Evolutionary conservation across 1,140 invertebrate genomes (phyloP), one percentile per base, ranked within the genome.

Genomic region (Bacillus rossius): DNA sequence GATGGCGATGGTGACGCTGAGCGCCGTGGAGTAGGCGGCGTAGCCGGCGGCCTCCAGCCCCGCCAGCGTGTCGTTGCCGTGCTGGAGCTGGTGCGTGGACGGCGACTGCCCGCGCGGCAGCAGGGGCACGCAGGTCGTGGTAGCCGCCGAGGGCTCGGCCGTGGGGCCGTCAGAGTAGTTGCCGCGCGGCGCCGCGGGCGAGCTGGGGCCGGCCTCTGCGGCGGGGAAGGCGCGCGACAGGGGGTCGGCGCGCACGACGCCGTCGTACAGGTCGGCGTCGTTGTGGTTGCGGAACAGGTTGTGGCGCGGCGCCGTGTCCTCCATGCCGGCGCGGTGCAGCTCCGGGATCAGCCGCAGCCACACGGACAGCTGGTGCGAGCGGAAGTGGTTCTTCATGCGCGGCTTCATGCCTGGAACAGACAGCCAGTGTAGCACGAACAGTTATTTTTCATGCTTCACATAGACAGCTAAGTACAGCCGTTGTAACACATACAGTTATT

Each of bases 311-410:
- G 88, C 85, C 17, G 90, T 89, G 72, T 91, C 89, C 65, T 92
- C 88, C 86, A 92, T 91, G 14, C 91, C 91, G 0, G 89, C 88
- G 41, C 87, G 77, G 74, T 98, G 93, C 14, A 98, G 81, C 72
- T 95, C 92, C 0, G 95, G 95, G 43, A 98, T 91, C 8, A 97
- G 80, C 38, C 92, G 84, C 13, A 94, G 75, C 95, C 95, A 98
- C 45, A 98, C 92, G 3, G 93, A 95, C 19, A 96, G 77, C 69
- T 96, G 92, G 75, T 94, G 91, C 13, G 92, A 92, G 20, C 94
- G 81, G 75, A 94, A 97, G 73, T 96, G 95, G 73, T 96, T 94
- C 70, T 94, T 92, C 76, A 93, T 85, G 65, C 88, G 84, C 1
- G 91, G 89, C 73, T 92, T 93, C 82, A 91, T 87, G 56, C 89